Evolutionary conservation across 2,113 vertebrate genomes (phyloP).

Genomic region (Garra rufa): DNA sequence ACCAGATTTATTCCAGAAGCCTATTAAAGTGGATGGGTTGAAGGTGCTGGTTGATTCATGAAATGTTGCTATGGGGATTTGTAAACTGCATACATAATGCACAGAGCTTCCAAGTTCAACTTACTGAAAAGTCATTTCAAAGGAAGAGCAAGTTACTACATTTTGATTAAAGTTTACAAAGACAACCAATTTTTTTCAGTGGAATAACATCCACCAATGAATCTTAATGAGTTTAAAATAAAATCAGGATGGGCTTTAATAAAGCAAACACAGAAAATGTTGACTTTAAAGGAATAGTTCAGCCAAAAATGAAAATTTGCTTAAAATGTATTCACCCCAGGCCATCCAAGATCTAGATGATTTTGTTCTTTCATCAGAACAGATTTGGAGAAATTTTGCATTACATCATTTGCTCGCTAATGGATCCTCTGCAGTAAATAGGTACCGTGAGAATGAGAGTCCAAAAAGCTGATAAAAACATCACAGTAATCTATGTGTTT

Average conservation of each 20-base stretch:
- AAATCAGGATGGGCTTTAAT: background rate
- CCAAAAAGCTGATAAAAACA: too few species aligned
- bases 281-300: background rate
- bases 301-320: background rate
- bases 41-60: conserved; percentile 21
- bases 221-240: background rate
- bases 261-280: background rate
- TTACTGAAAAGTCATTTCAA: background rate
- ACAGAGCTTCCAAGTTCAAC: background rate
- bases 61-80: conserved; percentile 12
- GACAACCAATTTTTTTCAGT: background rate
- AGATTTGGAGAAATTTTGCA: too few species aligned
- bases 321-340: too few species aligned
- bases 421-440: too few species aligned
- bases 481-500: too few species aligned
- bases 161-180: background rate
- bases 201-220: background rate
- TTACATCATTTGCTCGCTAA: too few species aligned
- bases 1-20: conserved; percentile 20
- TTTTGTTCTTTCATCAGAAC: too few species aligned
- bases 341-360: too few species aligned
- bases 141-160: background rate
- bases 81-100: background rate
- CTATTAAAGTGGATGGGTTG: conserved; percentile 21
- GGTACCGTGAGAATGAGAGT: too few species aligned